Conservation (phyloP, 2,888 invertebrate genomes). For the Brenthis ino region DNA sequence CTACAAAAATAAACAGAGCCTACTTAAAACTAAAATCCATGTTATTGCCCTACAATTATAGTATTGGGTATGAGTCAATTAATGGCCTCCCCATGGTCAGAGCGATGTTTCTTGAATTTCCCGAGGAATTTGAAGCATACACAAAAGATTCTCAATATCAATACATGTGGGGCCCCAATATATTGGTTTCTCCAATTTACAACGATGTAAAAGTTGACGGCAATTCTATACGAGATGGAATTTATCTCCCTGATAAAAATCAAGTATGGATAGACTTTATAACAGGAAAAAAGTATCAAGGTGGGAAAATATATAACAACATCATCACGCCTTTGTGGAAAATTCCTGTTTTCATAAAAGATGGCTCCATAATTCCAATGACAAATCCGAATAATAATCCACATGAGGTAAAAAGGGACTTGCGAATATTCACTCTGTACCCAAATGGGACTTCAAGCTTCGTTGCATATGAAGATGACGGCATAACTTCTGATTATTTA, state of each 20-base stretch:
- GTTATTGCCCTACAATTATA: constrained; percentile 73
- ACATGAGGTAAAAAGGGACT: constrained; percentile 58
- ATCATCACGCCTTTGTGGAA: constrained; percentile 67
- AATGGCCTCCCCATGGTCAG: constrained; percentile 69
- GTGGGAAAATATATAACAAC: constrained; percentile 68
- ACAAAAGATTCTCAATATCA: constrained; percentile 73
- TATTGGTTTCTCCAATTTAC: constrained; percentile 72
- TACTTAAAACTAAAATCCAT: constrained; percentile 73
- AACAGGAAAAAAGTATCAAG: constrained; percentile 68
- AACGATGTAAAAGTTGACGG: constrained; percentile 45
- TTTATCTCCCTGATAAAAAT: constrained; percentile 62
- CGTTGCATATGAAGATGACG: constrained; percentile 72
- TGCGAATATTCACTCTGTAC: constrained; percentile 63
- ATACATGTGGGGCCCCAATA: constrained; percentile 74
- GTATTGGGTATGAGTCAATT: constrained; percentile 61
- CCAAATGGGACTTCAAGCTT: constrained; percentile 58
- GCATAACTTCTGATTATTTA: constrained; percentile 60
- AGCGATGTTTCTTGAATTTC: constrained; percentile 73
- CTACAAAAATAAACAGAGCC: constrained; percentile 65
- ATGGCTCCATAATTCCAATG: constrained; percentile 73
- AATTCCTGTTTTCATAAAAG: constrained; percentile 70
- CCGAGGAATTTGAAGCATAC: constrained; percentile 55
- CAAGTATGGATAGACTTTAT: constrained; percentile 73
- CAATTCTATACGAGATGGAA: constrained; percentile 56
- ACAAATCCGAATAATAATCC: constrained; percentile 69